Evolutionary conservation across 2,888 invertebrate species (phyloP).

Genomic region (Bimastos eiseni): DNA sequence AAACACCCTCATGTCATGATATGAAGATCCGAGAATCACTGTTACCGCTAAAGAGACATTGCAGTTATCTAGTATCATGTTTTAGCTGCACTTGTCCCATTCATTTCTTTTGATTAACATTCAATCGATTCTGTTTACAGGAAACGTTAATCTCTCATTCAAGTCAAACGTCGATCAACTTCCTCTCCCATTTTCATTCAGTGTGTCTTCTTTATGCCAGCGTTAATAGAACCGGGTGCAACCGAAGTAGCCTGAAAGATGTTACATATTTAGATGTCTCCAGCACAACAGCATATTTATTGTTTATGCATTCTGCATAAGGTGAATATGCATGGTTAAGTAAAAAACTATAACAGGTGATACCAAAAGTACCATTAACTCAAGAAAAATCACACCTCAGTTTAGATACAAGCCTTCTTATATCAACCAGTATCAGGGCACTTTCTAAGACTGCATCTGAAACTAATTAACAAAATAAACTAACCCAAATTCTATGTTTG

Average conservation of each 20-base stretch:
- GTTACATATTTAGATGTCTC: background rate
- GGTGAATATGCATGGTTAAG: background rate
- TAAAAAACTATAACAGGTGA: background rate
- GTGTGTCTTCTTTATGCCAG: background rate
- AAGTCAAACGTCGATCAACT: no score
- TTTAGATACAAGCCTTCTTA: background rate
- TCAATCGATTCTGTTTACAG: background rate
- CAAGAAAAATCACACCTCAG: slow-evolving; percentile 3
- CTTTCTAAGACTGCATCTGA: background rate
- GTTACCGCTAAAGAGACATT: background rate
- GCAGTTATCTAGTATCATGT: background rate
- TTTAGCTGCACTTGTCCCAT: background rate
- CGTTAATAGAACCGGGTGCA: background rate
- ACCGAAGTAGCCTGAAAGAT: background rate
- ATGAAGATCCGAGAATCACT: background rate
- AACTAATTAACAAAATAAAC: background rate
- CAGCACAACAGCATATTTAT: background rate
- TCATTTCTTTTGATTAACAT: background rate
- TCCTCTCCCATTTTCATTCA: no score
- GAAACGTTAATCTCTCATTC: background rate
- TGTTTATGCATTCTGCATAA: background rate
- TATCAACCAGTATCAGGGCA: background rate
- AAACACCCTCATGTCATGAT: no score
- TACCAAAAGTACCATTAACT: slow-evolving; percentile 5
- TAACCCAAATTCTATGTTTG: background rate